A percentile compares a stretch with the other conserved stretches of the same genome.
Evolutionary conservation across 2,888 invertebrate genomes (phyloP).

Genomic region (Scrobipalpa costella): DNA sequence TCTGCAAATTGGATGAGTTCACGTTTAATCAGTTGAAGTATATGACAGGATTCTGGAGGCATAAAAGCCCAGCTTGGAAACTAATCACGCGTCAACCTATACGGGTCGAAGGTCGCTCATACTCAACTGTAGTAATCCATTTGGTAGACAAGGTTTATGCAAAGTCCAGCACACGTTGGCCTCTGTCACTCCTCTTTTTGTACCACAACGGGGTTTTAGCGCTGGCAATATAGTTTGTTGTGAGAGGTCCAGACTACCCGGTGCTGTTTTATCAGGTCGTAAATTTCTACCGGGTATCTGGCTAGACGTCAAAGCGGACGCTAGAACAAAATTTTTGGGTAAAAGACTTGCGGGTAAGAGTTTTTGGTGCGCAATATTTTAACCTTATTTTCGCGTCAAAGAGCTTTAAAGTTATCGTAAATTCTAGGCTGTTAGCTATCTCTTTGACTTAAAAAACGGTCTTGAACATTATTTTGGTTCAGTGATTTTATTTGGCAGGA

Average conservation of each 20-base stretch:
- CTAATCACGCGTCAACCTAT: conserved; percentile 70
- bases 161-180: conserved; percentile 52
- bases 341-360: conserved; percentile 45
- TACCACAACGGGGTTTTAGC: conserved; percentile 31
- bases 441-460: background rate
- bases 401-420: conserved; percentile 1
- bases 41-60: conserved; percentile 31
- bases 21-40: conserved; percentile 13
- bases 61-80: conserved; percentile 47
- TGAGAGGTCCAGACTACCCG: conserved; percentile 51
- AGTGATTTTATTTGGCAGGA: background rate
- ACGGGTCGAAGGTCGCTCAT: conserved; percentile 67
- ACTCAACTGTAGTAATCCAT: conserved; percentile 76
- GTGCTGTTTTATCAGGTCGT: conserved; percentile 73
- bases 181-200: conserved; percentile 41
- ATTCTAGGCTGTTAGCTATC: conserved; percentile 16
- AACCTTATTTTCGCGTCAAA: conserved; percentile 23
- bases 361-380: conserved; percentile 35
- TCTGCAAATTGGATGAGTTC: conserved; percentile 22
- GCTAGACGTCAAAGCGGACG: conserved; percentile 64
- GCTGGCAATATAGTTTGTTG: conserved; percentile 46
- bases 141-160: conserved; percentile 70
- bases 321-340: conserved; percentile 60
- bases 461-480: background rate
- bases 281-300: conserved; percentile 72